These are phyloP conservation scores for Busseola fusca DNA, from an alignment of 2,888 invertebrate genomes.

Conservation along the genomic window DNA sequence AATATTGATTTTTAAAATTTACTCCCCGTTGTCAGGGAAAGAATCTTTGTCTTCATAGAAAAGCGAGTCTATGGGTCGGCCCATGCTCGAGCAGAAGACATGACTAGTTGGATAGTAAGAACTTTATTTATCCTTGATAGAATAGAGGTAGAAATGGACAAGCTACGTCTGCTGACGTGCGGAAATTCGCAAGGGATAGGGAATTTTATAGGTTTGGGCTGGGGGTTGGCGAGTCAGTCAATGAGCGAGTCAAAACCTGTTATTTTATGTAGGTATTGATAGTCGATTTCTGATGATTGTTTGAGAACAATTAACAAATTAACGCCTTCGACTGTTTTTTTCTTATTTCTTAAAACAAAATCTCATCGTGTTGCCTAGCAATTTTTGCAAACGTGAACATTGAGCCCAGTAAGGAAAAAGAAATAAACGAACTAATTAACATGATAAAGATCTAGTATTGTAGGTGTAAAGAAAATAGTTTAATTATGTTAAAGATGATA, in stretches of 20 bases:
- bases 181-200: too few species aligned
- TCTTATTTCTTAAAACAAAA: not conserved
- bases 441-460: slow-evolving; percentile 4
- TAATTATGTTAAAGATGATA: not conserved
- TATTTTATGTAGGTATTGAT: not conserved
- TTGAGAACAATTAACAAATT: slow-evolving; percentile 7
- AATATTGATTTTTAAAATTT: too few species aligned
- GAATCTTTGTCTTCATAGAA: too few species aligned
- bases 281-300: not conserved
- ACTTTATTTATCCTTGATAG: too few species aligned
- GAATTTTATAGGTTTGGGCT: not conserved
- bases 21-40: too few species aligned
- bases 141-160: too few species aligned
- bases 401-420: not conserved
- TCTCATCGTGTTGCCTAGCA: not conserved
- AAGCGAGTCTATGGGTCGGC: too few species aligned
- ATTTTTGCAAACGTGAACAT: not conserved
- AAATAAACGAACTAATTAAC: slow-evolving; percentile 3
- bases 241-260: not conserved
- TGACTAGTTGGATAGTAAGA: too few species aligned
- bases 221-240: not conserved
- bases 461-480: not conserved
- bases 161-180: too few species aligned
- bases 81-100: too few species aligned
- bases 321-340: not conserved